Conservation (phyloP, 2,797 vertebrate genomes). For the Xenentodon cancila region DNA sequence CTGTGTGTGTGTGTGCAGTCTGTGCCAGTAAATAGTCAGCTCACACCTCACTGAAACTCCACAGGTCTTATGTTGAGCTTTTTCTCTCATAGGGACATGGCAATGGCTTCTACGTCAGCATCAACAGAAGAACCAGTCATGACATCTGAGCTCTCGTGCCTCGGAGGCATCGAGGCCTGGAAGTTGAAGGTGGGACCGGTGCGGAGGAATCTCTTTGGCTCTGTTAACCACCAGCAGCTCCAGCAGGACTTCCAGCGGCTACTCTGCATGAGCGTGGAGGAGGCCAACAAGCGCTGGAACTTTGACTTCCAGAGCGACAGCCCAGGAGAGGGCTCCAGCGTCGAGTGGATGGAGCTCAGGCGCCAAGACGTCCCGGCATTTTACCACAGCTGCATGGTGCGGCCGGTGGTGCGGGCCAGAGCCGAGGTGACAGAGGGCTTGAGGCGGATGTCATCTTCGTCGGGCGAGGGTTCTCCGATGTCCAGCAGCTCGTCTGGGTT, state of each 20-base stretch:
- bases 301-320: constrained; percentile 80
- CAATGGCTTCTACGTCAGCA: constrained; percentile 60
- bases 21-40: constrained; percentile 27
- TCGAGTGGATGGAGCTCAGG: constrained; percentile 82
- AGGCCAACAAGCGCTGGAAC: constrained; percentile 82
- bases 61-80: constrained; percentile 20
- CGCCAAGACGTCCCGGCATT: constrained; percentile 79
- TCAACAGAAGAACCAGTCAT: constrained; percentile 18
- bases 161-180: constrained; percentile 59
- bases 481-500: constrained; percentile 55
- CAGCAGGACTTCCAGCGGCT: constrained; percentile 81
- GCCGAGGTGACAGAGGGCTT: not conserved
- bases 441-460: constrained; percentile 20
- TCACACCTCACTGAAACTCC: constrained; percentile 52
- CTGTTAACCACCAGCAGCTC: constrained; percentile 82
- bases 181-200: constrained; percentile 33
- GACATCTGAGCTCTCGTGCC: constrained; percentile 27
- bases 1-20: constrained; percentile 8
- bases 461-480: constrained; percentile 17
- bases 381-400: constrained; percentile 76
- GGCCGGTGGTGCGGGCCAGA: not conserved
- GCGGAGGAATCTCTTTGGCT: constrained; percentile 83
- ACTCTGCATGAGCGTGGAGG: constrained; percentile 68
- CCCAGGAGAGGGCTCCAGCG: constrained; percentile 49
- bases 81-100: constrained; percentile 64